Percentiles rank a stretch among this genome's conserved stretches.
phyloP scores from a whole-genome alignment of 2,797 vertebrate genomes.

The Scomberomorus guttatus region DNA sequence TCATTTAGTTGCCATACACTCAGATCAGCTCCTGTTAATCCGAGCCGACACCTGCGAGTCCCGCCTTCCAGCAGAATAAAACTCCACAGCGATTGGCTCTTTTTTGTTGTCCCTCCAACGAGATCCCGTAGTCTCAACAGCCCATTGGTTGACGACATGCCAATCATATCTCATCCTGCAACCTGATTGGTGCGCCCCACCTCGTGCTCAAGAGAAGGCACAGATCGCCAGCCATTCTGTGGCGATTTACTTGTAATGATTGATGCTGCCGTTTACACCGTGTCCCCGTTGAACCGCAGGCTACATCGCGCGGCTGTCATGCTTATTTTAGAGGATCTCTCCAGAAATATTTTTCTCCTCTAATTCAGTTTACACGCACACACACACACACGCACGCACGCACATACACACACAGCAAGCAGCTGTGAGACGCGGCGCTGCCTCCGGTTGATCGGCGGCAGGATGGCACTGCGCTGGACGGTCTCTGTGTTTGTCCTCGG shows the following conservation, averaged over 20 bases:
- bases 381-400: no score
- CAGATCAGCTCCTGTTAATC: constrained; percentile 18
- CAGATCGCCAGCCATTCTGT: constrained; percentile 68
- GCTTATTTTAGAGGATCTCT: constrained; percentile 21
- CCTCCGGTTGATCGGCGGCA: constrained; percentile 62
- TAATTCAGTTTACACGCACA: constrained; percentile 34
- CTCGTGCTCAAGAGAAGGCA: constrained; percentile 29
- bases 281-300: constrained; percentile 33
- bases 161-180: constrained; percentile 30
- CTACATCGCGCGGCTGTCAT: constrained; percentile 27
- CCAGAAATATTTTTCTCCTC: not conserved
- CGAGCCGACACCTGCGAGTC: constrained; percentile 68
- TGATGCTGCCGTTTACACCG: constrained; percentile 49
- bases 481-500: constrained; percentile 52
- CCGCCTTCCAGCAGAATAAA: constrained; percentile 79
- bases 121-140: rapidly evolving
- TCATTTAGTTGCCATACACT: constrained; percentile 7
- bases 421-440: constrained; percentile 67
- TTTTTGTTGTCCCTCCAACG: constrained; percentile 21
- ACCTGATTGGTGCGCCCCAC: constrained; percentile 69
- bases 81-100: constrained; percentile 50
- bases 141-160: constrained; percentile 52
- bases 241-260: constrained; percentile 48
- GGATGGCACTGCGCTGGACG: constrained; percentile 73
- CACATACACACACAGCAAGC: constrained; percentile 24